These are phyloP conservation scores for Sebastolobus alascanus DNA, from an alignment of 2,797 vertebrate species.

Conservation along the genomic window DNA sequence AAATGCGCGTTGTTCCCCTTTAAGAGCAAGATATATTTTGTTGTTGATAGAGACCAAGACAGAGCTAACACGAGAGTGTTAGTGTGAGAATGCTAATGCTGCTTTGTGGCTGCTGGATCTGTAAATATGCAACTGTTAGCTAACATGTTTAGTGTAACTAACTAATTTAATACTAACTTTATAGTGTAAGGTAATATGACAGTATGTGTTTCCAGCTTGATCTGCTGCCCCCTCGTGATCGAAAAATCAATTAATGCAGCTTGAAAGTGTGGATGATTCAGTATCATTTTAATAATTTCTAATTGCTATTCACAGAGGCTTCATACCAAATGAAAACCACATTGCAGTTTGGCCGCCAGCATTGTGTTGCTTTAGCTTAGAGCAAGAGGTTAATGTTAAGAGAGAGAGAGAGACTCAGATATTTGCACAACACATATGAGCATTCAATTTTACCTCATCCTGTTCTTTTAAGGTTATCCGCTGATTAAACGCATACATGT, in stretches of 20 bases:
- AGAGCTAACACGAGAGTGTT: background rate
- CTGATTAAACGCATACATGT: background rate
- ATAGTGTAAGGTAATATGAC: too few species aligned
- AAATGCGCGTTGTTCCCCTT: too few species aligned
- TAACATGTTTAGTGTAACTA: background rate
- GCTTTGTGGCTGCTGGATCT: background rate
- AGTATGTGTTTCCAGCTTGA: background rate
- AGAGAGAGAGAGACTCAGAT: background rate
- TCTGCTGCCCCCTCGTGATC: constrained; percentile 2
- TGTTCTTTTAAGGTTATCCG: background rate
- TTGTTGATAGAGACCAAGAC: background rate
- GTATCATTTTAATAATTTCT: background rate
- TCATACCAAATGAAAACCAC: background rate
- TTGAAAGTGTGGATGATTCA: background rate
- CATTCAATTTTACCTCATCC: background rate
- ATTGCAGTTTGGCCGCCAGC: background rate
- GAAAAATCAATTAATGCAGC: background rate
- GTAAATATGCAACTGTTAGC: background rate
- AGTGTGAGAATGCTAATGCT: background rate
- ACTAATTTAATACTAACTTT: too few species aligned
- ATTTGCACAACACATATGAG: background rate
- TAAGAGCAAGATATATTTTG: background rate
- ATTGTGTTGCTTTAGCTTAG: background rate
- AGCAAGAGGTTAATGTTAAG: background rate
- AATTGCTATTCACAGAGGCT: background rate